Evolutionary conservation across 2,888 invertebrate genomes (phyloP).

Genomic region (Aphodius sticticus): DNA sequence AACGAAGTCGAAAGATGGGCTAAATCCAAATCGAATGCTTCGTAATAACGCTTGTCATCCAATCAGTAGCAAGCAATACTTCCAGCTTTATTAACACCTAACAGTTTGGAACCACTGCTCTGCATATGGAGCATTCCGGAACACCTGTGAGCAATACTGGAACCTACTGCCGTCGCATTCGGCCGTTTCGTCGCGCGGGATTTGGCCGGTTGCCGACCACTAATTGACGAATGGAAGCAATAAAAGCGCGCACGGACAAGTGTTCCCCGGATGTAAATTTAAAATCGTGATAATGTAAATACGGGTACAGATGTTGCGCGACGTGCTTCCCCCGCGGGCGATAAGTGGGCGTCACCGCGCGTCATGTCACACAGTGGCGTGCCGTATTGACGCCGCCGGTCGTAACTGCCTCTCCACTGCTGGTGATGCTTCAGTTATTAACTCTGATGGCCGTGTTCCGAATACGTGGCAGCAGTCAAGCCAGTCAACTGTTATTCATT

Average conservation of each 20-base stretch:
- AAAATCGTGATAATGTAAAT: slow-evolving; percentile 4
- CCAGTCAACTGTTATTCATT: not conserved
- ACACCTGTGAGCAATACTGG: no score
- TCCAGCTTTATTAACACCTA: no score
- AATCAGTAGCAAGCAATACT: no score
- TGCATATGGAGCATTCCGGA: no score
- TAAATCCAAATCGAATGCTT: no score
- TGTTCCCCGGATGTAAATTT: not conserved
- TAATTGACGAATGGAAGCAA: slow-evolving; percentile 4
- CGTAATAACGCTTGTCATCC: no score
- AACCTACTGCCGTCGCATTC: not conserved
- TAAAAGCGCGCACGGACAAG: not conserved
- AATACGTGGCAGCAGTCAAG: not conserved
- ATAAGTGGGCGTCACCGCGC: slow-evolving; percentile 4
- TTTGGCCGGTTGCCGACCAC: not conserved
- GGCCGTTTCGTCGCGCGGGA: not conserved
- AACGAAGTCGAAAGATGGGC: no score
- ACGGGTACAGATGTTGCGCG: slow-evolving; percentile 4
- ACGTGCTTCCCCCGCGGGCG: not conserved
- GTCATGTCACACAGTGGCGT: not conserved
- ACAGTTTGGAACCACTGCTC: not conserved
- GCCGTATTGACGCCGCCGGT: not conserved
- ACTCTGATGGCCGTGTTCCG: not conserved
- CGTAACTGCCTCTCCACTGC: not conserved
- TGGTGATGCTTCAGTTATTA: not conserved